A percentile compares a stretch with the other conserved stretches of the same genome.
phyloP scores from a whole-genome alignment of 1,140 invertebrate species.

The Drosophila santomea region DNA sequence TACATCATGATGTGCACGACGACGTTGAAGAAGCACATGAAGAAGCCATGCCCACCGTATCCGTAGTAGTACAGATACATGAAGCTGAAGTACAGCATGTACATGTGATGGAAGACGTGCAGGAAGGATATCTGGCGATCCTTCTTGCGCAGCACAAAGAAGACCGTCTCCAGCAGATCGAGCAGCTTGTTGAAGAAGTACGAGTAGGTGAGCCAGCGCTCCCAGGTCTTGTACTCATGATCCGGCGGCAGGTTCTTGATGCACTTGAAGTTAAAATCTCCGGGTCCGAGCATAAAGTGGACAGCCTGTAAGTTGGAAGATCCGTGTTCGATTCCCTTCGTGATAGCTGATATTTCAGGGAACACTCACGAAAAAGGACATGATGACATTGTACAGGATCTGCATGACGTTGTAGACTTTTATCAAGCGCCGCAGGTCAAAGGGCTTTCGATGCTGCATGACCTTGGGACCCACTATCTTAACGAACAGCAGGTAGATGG shows the following conservation, averaged over 20 bases:
- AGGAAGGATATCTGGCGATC: constrained; percentile 53
- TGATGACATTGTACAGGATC: constrained; percentile 70
- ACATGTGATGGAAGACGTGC: constrained; percentile 86
- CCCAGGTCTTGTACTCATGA: constrained; percentile 34
- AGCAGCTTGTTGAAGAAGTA: constrained; percentile 61
- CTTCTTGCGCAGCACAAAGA: constrained; percentile 65
- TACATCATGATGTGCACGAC: constrained; percentile 40
- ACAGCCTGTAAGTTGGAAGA: constrained; percentile 7
- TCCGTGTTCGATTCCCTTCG: not conserved
- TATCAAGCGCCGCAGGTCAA: constrained; percentile 89
- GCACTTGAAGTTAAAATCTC: constrained; percentile 37
- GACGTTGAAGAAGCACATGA: constrained; percentile 45
- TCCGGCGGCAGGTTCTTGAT: constrained; percentile 33
- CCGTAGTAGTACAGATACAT: constrained; percentile 34
- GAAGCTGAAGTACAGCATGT: constrained; percentile 53
- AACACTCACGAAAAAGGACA: constrained; percentile 31
- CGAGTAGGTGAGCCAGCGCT: constrained; percentile 35
- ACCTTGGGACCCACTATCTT: constrained; percentile 88
- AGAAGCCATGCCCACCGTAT: constrained; percentile 87
- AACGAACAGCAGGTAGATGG: constrained; percentile 89
- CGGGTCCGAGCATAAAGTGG: constrained; percentile 25
- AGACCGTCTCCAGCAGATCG: constrained; percentile 57
- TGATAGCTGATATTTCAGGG: not conserved
- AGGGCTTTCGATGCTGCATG: constrained; percentile 93
- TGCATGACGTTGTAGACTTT: constrained; percentile 92